Evolutionary conservation across 2,797 vertebrate species (phyloP).

Genomic region (Macroramphosus scolopax): DNA sequence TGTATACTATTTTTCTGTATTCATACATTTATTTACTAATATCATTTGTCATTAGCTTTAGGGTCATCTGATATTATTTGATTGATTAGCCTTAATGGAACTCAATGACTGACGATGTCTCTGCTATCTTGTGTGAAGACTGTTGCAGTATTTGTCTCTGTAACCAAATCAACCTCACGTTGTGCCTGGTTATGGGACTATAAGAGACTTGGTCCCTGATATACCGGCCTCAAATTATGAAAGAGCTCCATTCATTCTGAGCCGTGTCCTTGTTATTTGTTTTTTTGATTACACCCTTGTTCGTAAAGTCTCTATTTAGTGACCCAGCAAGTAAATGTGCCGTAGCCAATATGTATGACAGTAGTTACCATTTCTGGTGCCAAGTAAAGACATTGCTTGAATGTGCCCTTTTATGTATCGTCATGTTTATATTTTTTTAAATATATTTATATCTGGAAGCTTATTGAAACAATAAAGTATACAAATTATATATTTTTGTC

Average conservation of each 20-base stretch:
- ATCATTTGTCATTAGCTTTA: slow-evolving; percentile 33
- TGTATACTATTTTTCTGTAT: slow-evolving; percentile 37
- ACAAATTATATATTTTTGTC: slow-evolving; percentile 39
- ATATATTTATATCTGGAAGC: slow-evolving; percentile 69
- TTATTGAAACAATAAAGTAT: slow-evolving; percentile 59
- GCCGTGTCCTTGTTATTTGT: slow-evolving; percentile 47
- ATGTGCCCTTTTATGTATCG: slow-evolving; percentile 63
- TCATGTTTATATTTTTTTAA: slow-evolving; percentile 68
- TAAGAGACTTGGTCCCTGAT: slow-evolving; percentile 46
- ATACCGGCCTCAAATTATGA: slow-evolving; percentile 41
- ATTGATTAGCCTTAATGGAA: slow-evolving; percentile 52
- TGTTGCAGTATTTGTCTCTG: slow-evolving; percentile 54
- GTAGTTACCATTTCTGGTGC: slow-evolving; percentile 42
- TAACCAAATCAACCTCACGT: slow-evolving; percentile 68
- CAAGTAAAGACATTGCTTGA: slow-evolving; percentile 55
- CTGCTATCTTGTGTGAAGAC: slow-evolving; percentile 50
- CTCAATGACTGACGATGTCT: slow-evolving; percentile 39
- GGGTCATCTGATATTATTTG: slow-evolving; percentile 19
- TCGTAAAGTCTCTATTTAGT: slow-evolving; percentile 32
- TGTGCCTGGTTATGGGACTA: slow-evolving; percentile 68
- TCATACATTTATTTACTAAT: slow-evolving; percentile 23
- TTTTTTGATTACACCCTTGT: slow-evolving; percentile 38
- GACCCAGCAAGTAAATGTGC: slow-evolving; percentile 50
- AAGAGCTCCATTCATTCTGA: slow-evolving; percentile 54
- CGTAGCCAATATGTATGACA: slow-evolving; percentile 46